These are phyloP conservation scores for Rhinolophus ferrumequinum DNA, from an alignment of 2,113 vertebrate species.

Conservation along the genomic window DNA sequence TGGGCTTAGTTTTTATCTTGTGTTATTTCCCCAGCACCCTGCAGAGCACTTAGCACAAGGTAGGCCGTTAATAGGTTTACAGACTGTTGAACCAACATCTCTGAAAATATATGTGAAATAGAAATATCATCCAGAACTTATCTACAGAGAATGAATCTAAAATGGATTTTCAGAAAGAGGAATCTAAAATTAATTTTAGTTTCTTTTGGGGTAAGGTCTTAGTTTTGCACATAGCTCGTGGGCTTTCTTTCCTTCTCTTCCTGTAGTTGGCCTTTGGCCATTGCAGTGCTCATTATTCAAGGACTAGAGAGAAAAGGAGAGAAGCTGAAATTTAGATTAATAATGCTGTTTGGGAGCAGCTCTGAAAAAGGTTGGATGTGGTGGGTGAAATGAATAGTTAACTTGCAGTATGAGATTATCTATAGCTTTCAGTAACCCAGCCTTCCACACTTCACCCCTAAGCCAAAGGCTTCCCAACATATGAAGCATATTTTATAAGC, in stretches of 20 bases:
- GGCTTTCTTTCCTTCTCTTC: background rate
- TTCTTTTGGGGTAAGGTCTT: background rate
- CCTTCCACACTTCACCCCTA: background rate
- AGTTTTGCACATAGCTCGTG: background rate
- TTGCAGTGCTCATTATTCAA: constrained; percentile 58
- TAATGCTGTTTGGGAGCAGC: constrained; percentile 13
- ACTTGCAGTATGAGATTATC: background rate
- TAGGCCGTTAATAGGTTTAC: background rate
- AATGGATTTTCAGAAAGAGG: constrained; percentile 13
- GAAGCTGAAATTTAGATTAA: constrained; percentile 50
- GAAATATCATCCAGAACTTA: constrained; percentile 8
- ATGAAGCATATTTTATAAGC: background rate
- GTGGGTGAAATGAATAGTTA: background rate
- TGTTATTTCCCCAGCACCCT: background rate
- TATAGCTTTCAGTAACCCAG: background rate
- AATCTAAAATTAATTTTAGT: constrained; percentile 32
- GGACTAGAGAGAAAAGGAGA: background rate
- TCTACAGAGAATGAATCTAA: background rate
- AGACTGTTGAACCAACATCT: background rate
- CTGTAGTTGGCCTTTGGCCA: constrained; percentile 36
- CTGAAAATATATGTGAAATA: background rate
- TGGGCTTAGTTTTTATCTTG: background rate
- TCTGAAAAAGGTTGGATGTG: background rate
- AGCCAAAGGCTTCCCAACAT: background rate
- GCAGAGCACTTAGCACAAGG: background rate